A percentile compares a stretch with the other conserved stretches of the same genome.
phyloP scores from a whole-genome alignment of 2,888 invertebrate species.

The Parnassius mnemosyne region DNA sequence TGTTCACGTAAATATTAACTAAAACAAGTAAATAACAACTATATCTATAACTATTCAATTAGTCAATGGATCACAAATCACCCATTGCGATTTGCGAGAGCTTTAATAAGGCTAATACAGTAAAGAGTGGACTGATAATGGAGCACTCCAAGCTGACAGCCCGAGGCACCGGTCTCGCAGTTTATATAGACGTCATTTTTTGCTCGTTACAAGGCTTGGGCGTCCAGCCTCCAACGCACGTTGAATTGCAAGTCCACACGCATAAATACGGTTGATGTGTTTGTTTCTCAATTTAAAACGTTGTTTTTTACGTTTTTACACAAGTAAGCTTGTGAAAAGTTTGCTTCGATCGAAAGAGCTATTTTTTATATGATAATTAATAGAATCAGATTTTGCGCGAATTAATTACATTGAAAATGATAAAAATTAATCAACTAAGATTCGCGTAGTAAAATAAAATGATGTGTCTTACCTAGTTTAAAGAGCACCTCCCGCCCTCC shows the following conservation, averaged over 20 bases:
- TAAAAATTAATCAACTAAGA: no score
- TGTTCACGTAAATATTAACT: no score
- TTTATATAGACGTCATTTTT: conserved; percentile 27
- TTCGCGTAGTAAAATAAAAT: no score
- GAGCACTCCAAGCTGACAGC: background rate
- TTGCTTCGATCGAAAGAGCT: no score
- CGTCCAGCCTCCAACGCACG: background rate
- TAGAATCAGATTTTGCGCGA: no score
- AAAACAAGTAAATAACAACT: no score
- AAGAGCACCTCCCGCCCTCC: no score
- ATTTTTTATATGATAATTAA: no score
- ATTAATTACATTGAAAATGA: no score
- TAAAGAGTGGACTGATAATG: background rate
- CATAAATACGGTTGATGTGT: background rate
- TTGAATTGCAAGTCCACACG: background rate
- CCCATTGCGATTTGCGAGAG: background rate
- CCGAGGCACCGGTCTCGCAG: conserved; percentile 11
- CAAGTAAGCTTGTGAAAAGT: no score
- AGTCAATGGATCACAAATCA: background rate
- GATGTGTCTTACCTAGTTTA: no score
- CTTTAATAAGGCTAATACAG: background rate
- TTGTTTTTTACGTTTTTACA: no score
- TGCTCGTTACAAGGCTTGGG: conserved; percentile 23
- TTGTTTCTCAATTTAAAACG: background rate
- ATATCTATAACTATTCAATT: background rate